Base-by-base conservation (phyloP, 2,888 invertebrate species). In the Chromoteleia sp. region DNA sequence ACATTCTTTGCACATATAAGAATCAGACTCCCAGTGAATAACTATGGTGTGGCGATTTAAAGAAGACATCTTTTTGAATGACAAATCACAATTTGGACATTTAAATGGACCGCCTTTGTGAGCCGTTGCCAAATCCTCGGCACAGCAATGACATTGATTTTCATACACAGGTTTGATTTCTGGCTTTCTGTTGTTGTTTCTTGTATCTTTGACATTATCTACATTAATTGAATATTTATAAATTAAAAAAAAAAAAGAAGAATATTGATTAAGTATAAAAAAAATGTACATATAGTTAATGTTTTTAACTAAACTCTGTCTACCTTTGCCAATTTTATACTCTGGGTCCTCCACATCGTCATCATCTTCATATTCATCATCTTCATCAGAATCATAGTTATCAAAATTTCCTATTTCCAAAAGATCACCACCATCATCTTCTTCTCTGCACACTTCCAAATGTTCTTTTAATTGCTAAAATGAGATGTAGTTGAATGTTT, bases 11-110 rank as follows among this genome's bases (percentile, higher is more conserved):
- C 97, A 97, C 1, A 92, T 90, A 81, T 94, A 93, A 79, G 94
- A 93, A 48, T 93, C 93, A 36, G 94, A 93, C 79, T 92, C 94
- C 52, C 95, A 94, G 90, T 97, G 97, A 75, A 96, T 94, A 10
- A 95, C 94, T 58, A 93, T 92, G 12, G 93, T 91, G 90, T 97
- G 97, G 5, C 94, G 93, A 52, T 94, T 93, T 79, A 95, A 93
- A 84, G 94, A 95, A 21, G 94, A 92, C 87, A 94, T 93, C 33
- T 95, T 94, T 87, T 95, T 94, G 87, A 97, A 97, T 2, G 95
- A 94, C 88, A 96, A 96, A 8, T 94, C 93, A 87, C 97, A 97
- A 83, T 94, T 89, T 0, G 89, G 87, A 87, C 94, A 94, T 81
- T 93, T 92, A 85, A 92, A 92, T 56, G 93, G 92, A 4, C 94